A percentile compares a stretch with the other conserved stretches of the same genome.
Conservation (phyloP, 2,797 vertebrate genomes). For the Pseudomugil tenellus region DNA sequence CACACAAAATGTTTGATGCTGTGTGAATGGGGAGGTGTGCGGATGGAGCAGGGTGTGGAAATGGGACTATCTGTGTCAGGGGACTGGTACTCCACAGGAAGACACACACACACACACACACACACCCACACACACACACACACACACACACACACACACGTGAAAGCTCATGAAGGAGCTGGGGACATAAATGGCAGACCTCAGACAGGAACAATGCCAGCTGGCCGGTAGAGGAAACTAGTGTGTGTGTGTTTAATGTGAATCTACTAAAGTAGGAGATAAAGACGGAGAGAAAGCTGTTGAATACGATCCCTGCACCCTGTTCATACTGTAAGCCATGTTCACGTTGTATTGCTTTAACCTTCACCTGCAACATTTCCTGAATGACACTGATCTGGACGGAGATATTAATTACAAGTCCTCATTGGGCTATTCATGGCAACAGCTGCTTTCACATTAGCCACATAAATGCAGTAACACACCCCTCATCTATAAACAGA, state of each 20-base stretch:
- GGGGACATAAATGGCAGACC: slow-evolving; percentile 54
- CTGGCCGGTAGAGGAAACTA: slow-evolving; percentile 38
- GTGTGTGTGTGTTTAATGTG: slow-evolving; percentile 14
- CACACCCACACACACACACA: slow-evolving; percentile 2
- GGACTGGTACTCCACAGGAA: slow-evolving; percentile 45
- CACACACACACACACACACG: slow-evolving; percentile 13
- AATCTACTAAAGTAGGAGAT: slow-evolving; percentile 11
- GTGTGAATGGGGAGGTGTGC: slow-evolving; percentile 50
- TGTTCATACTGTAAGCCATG: slow-evolving; percentile 13
- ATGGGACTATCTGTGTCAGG: slow-evolving; percentile 38
- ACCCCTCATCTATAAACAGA: slow-evolving; percentile 70
- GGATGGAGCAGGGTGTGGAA: slow-evolving; percentile 51
- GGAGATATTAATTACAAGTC: slow-evolving; percentile 38
- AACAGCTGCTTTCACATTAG: slow-evolving; percentile 74
- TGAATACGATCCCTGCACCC: not conserved
- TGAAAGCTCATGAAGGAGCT: slow-evolving; percentile 12
- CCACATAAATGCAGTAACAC: slow-evolving; percentile 70
- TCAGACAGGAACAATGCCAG: slow-evolving; percentile 54
- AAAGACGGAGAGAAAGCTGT: slow-evolving; percentile 18
- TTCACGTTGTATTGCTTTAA: slow-evolving; percentile 43
- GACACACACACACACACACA: slow-evolving; percentile 9
- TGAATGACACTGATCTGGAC: slow-evolving; percentile 38
- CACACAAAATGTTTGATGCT: slow-evolving; percentile 37
- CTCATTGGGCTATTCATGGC: slow-evolving; percentile 67
- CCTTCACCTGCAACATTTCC: slow-evolving; percentile 53